A percentile compares a stretch with the other conserved stretches of the same genome.
Evolutionary conservation across 2,797 vertebrate genomes (phyloP).

Genomic region (Falco novaeseelandiae): DNA sequence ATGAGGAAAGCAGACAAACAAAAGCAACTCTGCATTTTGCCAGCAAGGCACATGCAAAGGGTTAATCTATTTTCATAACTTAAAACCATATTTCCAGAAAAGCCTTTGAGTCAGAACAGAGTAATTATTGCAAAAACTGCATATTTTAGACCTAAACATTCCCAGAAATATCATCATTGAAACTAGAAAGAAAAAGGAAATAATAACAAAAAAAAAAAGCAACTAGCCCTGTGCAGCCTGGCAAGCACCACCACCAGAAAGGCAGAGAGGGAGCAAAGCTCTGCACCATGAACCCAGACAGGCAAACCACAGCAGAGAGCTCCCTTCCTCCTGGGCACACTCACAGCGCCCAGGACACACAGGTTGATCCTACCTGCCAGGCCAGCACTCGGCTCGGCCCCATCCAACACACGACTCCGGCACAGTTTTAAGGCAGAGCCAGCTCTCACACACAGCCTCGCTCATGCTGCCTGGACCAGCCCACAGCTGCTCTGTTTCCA

Average conservation of each 20-base stretch:
- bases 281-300: neutral
- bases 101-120: neutral
- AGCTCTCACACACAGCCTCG: neutral
- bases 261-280: neutral
- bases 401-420: neutral
- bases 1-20: neutral
- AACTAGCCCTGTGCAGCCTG: neutral
- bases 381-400: neutral
- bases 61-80: neutral
- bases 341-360: rapidly evolving
- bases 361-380: neutral
- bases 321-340: neutral
- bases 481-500: neutral
- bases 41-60: neutral
- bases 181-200: neutral
- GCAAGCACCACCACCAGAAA: neutral
- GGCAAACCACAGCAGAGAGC: neutral
- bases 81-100: neutral
- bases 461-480: neutral
- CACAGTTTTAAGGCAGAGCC: neutral
- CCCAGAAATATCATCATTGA: neutral
- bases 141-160: conserved; percentile 31
- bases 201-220: neutral
- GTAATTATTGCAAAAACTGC: conserved; percentile 56
- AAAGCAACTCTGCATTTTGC: neutral